phyloP scores from a whole-genome alignment of 2,888 invertebrate species.

The Euzophera pinguis region DNA sequence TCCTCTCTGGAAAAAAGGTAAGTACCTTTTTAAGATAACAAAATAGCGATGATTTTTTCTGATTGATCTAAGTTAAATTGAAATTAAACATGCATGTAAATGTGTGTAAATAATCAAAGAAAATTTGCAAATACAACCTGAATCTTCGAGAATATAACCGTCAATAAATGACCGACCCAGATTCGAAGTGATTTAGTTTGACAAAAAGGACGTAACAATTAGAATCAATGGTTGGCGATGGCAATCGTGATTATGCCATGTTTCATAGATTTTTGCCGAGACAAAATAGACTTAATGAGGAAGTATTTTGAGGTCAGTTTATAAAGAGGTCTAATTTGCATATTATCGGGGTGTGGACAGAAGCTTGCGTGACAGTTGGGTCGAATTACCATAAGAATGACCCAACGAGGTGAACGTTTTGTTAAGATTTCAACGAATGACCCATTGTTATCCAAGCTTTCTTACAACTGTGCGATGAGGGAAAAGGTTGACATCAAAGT shows the following conservation, averaged over 20 bases:
- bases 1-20: too few relatives aligned
- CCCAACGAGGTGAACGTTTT: constrained; percentile 67
- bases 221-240: constrained; percentile 16
- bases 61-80: too few relatives aligned
- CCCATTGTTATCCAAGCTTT: constrained; percentile 52
- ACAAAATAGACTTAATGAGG: constrained; percentile 57
- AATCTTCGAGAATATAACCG: constrained; percentile 1
- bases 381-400: constrained; percentile 73
- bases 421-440: constrained; percentile 57
- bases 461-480: constrained; percentile 44
- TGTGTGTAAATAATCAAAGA: too few relatives aligned
- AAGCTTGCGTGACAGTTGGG: constrained; percentile 70
- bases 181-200: constrained; percentile 1
- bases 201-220: constrained; percentile 7
- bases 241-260: constrained; percentile 22
- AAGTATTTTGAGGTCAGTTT: constrained; percentile 69
- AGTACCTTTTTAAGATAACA: too few relatives aligned
- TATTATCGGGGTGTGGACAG: constrained; percentile 75
- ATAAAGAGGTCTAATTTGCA: constrained; percentile 68
- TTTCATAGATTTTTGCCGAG: constrained; percentile 37
- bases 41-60: too few relatives aligned
- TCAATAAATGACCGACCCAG: constrained; percentile 7
- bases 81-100: too few relatives aligned
- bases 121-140: too few relatives aligned
- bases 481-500: constrained; percentile 17